phyloP scores from a whole-genome alignment of 2,888 invertebrate genomes.

The Allolobophora icterica region DNA sequence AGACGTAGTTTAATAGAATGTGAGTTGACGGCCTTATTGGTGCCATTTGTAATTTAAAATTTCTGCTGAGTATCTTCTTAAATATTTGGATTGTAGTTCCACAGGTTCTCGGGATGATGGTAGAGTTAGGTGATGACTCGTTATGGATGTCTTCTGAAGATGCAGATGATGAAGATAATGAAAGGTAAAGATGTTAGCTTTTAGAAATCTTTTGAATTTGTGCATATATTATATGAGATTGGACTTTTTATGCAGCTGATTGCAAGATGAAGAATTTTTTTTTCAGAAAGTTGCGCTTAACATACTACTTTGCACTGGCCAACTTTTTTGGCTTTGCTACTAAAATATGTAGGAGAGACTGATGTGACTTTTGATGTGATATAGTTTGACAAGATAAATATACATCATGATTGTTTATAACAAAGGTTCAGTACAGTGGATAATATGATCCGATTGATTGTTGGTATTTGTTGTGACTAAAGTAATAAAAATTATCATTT shows the following conservation, averaged over 20 bases:
- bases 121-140: slow-evolving; percentile 64
- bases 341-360: background rate
- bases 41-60: background rate
- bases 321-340: background rate
- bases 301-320: background rate
- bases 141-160: slow-evolving; percentile 85
- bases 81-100: background rate
- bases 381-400: no score
- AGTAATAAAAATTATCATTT: background rate
- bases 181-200: slow-evolving; percentile 36
- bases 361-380: background rate
- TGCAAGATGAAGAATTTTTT: background rate
- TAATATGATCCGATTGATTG: background rate
- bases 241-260: background rate
- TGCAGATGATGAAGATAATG: slow-evolving; percentile 79
- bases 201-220: background rate
- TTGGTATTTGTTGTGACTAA: background rate
- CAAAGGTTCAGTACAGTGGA: background rate
- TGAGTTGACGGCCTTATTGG: background rate
- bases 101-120: slow-evolving; percentile 74
- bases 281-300: no score
- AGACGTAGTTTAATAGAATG: background rate
- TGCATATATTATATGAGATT: background rate
- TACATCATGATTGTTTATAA: background rate
- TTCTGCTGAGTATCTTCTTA: background rate